Evolutionary conservation across 2,113 vertebrate genomes (phyloP), one percentile per base, ranked within the genome.

Genomic region (Neotoma lepida): DNA sequence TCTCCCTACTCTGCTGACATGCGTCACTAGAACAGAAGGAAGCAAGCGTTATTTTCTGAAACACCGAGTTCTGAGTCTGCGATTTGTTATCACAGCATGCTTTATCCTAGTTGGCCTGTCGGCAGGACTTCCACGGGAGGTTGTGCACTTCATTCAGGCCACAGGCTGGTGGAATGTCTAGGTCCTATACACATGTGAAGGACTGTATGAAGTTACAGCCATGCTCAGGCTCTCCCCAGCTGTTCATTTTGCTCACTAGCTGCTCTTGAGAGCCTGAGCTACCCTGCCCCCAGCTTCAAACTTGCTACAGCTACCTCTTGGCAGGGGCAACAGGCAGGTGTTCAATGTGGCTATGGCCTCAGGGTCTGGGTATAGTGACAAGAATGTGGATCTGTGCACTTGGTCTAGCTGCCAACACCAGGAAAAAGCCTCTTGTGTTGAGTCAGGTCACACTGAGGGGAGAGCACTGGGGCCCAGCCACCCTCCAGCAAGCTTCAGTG

Each of bases 321-420:
- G 76, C 30, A 2, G 14, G 41, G 66, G 70, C 4, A 6, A 24
- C 0, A 12, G 5, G 33, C 15, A 39, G 61, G 9, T 0, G 61
- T 5, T 1, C 68, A 46, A 14, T 56, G 22, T 46, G 78, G n/a
- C 63, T 6, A 20, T 26, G 13, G 35, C 46, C 51, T 24, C 30
- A 39, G 49, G 2, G 1, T 46, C 24, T 14, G 49, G 26, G 51
- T 14, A 6, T 26, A 46, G 77, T 22, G 56, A 86, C 74, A 3
- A 56, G 54, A 80, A 9, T 41, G 4, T 46, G 76, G n/a, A 9
- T 61, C 56, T 12, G 30, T 51, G 35, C 5, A 54, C 30, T 49
- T 3, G 41, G 13, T n/a, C 1, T 4, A 77, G 9, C 30, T 18
- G 20, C 22, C 13, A 4, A 33, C 4, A 56, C 39, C 54, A 44